These are phyloP conservation scores for Nibea coibor DNA, from an alignment of 2,113 vertebrate genomes.

Conservation along the genomic window DNA sequence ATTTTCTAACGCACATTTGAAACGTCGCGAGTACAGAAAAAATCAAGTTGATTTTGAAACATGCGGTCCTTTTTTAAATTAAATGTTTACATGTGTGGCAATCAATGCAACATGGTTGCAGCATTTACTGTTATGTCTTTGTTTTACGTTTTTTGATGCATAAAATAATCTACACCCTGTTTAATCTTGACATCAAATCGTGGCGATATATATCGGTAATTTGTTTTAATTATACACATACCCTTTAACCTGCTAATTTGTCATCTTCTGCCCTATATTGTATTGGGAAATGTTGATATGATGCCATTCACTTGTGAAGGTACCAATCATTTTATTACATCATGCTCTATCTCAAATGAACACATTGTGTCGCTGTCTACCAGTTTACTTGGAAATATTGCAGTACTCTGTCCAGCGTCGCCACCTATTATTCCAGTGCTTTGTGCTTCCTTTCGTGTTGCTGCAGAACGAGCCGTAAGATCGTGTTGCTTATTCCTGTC, in stretches of 20 bases:
- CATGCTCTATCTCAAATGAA: not conserved
- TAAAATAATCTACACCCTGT: not conserved
- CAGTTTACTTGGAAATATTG: not conserved
- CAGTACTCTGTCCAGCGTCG: not conserved
- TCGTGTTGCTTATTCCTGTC: not conserved
- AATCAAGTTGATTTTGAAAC: not conserved
- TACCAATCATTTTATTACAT: not conserved
- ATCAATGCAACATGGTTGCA: not conserved
- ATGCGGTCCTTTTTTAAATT: not conserved
- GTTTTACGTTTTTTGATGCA: not conserved
- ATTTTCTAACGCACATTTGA: not conserved
- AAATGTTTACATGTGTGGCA: not conserved
- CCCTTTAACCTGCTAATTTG: not conserved
- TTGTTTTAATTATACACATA: not conserved
- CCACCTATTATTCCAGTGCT: not conserved
- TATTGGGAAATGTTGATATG: not conserved
- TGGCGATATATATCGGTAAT: not conserved
- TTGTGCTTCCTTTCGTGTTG: not conserved
- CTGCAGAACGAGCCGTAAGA: not conserved
- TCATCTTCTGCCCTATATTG: not conserved
- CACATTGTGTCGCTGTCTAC: conserved; percentile 14
- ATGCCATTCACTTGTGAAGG: not conserved
- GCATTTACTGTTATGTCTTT: too few species aligned
- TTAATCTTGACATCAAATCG: too few species aligned
- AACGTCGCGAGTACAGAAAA: not conserved